Evolutionary conservation across 2,797 vertebrate genomes (phyloP).

Genomic region (Rhabdophis nuchalis): DNA sequence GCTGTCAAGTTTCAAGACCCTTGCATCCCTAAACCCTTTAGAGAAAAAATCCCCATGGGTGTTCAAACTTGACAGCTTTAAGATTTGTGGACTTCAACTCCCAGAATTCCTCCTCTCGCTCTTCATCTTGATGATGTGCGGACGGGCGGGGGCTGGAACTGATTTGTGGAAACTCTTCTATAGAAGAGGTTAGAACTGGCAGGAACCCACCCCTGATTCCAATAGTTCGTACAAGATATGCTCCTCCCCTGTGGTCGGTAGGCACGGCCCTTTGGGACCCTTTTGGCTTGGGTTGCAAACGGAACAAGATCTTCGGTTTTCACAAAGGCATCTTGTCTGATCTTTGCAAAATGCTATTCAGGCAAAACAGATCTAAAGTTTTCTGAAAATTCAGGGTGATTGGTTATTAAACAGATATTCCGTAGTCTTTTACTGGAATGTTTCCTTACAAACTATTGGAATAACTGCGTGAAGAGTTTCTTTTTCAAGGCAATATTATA

Average conservation of each 20-base stretch:
- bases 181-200: no score
- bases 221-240: no score
- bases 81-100: no score
- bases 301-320: not conserved
- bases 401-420: not conserved
- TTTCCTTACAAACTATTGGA: not conserved
- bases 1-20: no score
- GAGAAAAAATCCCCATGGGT: no score
- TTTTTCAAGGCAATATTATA: not conserved
- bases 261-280: not conserved
- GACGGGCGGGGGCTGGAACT: no score
- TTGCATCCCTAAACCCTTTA: no score
- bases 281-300: not conserved
- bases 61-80: no score
- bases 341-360: not conserved
- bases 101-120: no score
- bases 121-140: no score
- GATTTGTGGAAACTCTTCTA: no score
- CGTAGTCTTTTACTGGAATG: not conserved
- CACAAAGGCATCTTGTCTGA: not conserved
- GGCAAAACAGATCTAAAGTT: not conserved
- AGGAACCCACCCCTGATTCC: no score
- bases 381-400: not conserved
- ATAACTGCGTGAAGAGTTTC: not conserved
- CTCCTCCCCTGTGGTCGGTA: not conserved